Evolutionary conservation across 2,888 invertebrate genomes (phyloP).

Genomic region (Steinernema scapterisci): DNA sequence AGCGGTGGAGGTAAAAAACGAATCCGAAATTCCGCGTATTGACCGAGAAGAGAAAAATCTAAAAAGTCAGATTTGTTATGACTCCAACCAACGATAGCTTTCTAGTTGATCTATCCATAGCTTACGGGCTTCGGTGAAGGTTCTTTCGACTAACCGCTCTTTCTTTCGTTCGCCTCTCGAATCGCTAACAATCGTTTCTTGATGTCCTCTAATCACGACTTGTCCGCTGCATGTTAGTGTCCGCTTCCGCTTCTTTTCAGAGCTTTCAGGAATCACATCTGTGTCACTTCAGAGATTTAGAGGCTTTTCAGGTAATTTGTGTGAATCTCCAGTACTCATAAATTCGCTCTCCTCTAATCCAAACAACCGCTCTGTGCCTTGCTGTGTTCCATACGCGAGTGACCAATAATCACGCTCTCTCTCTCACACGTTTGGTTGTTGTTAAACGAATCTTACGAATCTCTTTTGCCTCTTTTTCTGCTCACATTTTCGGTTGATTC

Average conservation of each 20-base stretch:
- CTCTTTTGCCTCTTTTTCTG: neutral
- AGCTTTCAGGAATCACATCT: constrained; percentile 21
- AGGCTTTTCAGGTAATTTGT: constrained; percentile 14
- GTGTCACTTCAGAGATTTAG: constrained; percentile 28
- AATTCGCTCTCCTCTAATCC: constrained; percentile 18
- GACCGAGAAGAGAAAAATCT: neutral
- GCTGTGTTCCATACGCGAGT: constrained; percentile 31
- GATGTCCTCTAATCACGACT: constrained; percentile 12
- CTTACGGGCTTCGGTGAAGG: constrained; percentile 26
- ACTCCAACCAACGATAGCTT: constrained; percentile 27
- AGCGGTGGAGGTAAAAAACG: constrained; percentile 8
- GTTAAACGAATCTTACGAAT: constrained; percentile 1
- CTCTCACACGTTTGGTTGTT: constrained; percentile 30
- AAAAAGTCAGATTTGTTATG: constrained; percentile 2
- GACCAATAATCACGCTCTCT: constrained; percentile 29
- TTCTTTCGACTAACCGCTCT: constrained; percentile 11
- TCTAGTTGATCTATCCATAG: neutral
- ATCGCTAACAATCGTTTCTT: neutral
- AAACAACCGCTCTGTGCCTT: constrained; percentile 12
- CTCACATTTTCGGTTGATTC: constrained; percentile 22
- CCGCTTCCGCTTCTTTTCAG: constrained; percentile 30
- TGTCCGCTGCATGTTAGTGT: neutral
- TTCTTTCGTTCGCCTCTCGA: constrained; percentile 8
- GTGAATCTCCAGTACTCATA: constrained; percentile 17
- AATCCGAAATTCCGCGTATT: neutral